phyloP scores from a whole-genome alignment of 1,140 invertebrate genomes.

The Cepaea nemoralis region DNA sequence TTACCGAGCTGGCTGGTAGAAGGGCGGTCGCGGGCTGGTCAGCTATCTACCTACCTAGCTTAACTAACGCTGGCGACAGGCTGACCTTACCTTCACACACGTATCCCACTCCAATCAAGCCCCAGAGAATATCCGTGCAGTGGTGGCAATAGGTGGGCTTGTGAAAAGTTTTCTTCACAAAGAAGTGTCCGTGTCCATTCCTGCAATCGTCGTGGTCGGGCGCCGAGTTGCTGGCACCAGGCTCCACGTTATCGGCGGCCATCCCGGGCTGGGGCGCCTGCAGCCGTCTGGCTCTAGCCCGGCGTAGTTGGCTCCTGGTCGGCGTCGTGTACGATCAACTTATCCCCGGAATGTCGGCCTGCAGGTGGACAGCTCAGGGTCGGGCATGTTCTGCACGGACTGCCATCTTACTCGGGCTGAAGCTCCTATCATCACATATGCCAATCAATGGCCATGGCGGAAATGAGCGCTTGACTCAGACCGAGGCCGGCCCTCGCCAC shows the following conservation, averaged over 20 bases:
- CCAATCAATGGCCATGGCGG: constrained; percentile 52
- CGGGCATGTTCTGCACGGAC: constrained; percentile 38
- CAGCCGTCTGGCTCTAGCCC: constrained; percentile 37
- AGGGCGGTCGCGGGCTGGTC: constrained; percentile 23
- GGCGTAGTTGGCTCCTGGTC: constrained; percentile 31
- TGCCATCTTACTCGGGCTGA: constrained; percentile 50
- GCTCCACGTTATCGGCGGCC: constrained; percentile 53
- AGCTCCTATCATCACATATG: constrained; percentile 55
- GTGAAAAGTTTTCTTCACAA: constrained; percentile 99
- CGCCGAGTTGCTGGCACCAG: constrained; percentile 46
- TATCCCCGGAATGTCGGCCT: constrained; percentile 16
- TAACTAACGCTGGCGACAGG: no score
- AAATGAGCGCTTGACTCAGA: constrained; percentile 51
- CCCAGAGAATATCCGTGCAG: constrained; percentile 99
- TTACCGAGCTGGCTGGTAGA: constrained; percentile 36
- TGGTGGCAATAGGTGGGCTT: constrained; percentile 99
- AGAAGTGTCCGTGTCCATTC: constrained; percentile 89
- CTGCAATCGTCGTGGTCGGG: constrained; percentile 52
- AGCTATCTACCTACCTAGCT: neutral
- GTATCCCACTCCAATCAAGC: constrained; percentile 98
- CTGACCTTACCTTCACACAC: constrained; percentile 94
- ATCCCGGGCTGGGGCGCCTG: constrained; percentile 44
- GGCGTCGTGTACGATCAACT: constrained; percentile 41
- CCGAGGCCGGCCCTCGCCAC: constrained; percentile 50
- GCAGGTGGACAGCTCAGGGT: constrained; percentile 34